Base-by-base conservation (phyloP, 2,888 invertebrate genomes). In the Drosophila gaucha region DNA sequence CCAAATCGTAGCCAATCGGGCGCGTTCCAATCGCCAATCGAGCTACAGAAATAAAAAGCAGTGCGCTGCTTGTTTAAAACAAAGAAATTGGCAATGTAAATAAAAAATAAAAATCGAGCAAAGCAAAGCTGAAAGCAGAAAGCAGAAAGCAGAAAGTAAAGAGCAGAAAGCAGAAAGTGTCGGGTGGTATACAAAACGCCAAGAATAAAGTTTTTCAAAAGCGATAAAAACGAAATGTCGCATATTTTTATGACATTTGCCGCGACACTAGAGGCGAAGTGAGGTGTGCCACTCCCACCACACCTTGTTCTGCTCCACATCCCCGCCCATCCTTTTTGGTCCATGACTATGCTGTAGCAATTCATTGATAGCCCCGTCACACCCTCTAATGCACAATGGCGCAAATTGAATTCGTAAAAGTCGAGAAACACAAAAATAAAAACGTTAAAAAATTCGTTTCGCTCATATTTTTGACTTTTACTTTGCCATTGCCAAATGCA, bases 161-260 rank as follows among this genome's bases (percentile, higher is more conserved):
- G 26, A 63, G 33, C 38, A 59, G 58, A 63, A 38, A 71, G 57
- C 69, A 24, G 28, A 67, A 54, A 57, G 54, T 39, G 62, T 52
- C 26, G 55, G 60, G 59, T 55, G 62, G 60, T 60, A 63, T 47
- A 62, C 60, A 51, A 83, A 74, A 38, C 54, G 73, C 67, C 77
- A 82, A 88, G 78, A 90, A 89, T 85, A 87, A 86, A 91, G 90
- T 90, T 90, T 91, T 90, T 90, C 89, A 88, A 90, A 91, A 89
- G 90, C 89, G 90, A 92, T 92, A 92, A 92, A 91, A 90, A 88
- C 91, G 90, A 91, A 92, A 91, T 92, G 92, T 90, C 92, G 90
- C 91, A 92, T 91, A 90, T 90, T 92, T 92, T 92, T 91, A 90
- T 91, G 92, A 91, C 92, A 90, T 86, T 90, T 84, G 79, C 82